A percentile compares a stretch with the other conserved stretches of the same genome.
Conservation (phyloP, 35 echinoderm and acorn worm genomes). For the Hemicentrotus pulcherrimus region DNA sequence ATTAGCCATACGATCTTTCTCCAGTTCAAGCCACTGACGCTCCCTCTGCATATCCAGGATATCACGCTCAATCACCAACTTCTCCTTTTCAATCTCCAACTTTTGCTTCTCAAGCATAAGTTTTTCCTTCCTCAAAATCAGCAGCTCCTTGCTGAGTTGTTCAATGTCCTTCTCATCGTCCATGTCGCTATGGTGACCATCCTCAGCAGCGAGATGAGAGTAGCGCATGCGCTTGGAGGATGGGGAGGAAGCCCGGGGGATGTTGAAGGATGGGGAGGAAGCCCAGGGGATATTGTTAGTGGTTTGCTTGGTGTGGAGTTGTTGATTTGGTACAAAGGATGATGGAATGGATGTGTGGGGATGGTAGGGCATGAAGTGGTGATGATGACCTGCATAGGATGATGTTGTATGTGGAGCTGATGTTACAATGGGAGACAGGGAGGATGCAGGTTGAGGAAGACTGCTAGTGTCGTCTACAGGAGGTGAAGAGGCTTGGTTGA, state of each 20-base stretch:
- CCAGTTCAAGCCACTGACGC: constrained; percentile 45
- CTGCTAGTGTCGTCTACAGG: not conserved
- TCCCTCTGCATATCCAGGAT: constrained; percentile 42
- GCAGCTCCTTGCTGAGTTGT: constrained; percentile 36
- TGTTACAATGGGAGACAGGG: not conserved
- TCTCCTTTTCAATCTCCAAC: constrained; percentile 49
- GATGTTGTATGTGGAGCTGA: not conserved
- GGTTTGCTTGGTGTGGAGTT: not conserved
- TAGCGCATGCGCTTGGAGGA: constrained; percentile 10
- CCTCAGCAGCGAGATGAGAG: not conserved
- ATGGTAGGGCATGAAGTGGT: not conserved
- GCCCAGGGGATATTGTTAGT: not conserved
- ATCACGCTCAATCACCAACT: constrained; percentile 38
- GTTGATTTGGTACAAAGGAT: not conserved
- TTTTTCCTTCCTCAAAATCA: constrained; percentile 38
- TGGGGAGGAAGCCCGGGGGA: not conserved
- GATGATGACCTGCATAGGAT: not conserved
- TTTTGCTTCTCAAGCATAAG: constrained; percentile 30
- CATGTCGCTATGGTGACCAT: constrained; percentile 1
- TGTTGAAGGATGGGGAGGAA: not conserved
- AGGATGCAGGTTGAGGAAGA: constrained; percentile 15
- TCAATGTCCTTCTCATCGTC: constrained; percentile 43
- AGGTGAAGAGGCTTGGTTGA: not conserved
- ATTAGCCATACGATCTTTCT: constrained; percentile 22
- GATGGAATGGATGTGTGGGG: not conserved